Base-by-base conservation (phyloP, 2,797 vertebrate genomes). In the Argyrosomus regius region DNA sequence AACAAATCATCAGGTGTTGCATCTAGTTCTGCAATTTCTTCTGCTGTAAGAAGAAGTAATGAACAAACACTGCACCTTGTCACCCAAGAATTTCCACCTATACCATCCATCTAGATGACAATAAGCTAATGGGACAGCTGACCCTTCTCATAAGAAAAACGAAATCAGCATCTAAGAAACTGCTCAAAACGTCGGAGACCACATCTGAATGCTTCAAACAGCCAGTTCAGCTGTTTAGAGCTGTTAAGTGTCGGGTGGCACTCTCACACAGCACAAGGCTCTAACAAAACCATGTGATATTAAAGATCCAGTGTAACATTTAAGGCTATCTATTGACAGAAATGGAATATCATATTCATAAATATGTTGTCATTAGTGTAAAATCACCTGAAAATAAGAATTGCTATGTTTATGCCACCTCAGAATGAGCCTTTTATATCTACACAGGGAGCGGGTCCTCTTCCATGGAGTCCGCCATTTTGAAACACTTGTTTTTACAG, bases 201-300 rank as follows among this genome's bases (percentile, higher is more conserved):
- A 31, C 35, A 52, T 54, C 5, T 17, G 45, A 56, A 64, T 43
- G 63, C 52, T 58, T 82, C 14, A 72, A 80, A 26, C 6, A 20
- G 61, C 43, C 59, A 28, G 48, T 57, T 81, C 79, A 75, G 75
- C 79, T 52, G 50, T 75, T 64, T 46, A 7, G 28, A 63, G 72
- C n/a, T n/a, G 53, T 71, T 59, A 12, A 48, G 43, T 57, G 82
- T 67, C 66, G 52, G 50, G 56, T 52, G 78, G 41, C 39, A 20
- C 35, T 52, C n/a, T 43, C 56, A 64, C 58, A 39, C 62, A 61
- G 57, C 52, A 67, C 26, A 73, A 31, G 48, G n/a, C 31, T 58
- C 14, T 1, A 20, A 28, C 39, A 24, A 59, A 75, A 60, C 17
- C 12, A 24, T 46, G 66, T 64, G 31, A 53, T 12, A 31, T 12